Evolutionary conservation across 2,113 vertebrate species (phyloP).

Genomic region (human): DNA sequence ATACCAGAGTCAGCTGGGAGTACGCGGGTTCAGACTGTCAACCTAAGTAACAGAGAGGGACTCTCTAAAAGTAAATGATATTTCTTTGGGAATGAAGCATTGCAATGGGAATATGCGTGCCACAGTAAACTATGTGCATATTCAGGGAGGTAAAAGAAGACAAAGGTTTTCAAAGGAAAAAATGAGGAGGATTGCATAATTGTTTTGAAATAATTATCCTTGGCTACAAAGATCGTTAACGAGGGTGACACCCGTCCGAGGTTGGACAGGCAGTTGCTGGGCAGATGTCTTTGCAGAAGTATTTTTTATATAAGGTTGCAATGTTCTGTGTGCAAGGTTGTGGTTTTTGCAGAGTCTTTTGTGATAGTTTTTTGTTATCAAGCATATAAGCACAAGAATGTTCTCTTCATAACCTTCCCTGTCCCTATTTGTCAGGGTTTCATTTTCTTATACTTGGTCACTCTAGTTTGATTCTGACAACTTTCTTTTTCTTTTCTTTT

Average conservation of each 20-base stretch:
- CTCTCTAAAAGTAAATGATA: too few relatives aligned
- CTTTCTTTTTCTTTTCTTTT: too few relatives aligned
- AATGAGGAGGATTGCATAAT: background rate
- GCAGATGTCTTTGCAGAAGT: background rate
- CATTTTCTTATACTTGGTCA: background rate
- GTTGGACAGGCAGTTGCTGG: background rate
- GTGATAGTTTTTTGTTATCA: background rate
- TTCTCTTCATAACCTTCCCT: background rate
- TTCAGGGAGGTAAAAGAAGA: background rate
- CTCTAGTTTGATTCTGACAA: background rate
- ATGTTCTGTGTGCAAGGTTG: background rate
- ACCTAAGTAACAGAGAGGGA: too few relatives aligned
- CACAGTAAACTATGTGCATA: too few relatives aligned
- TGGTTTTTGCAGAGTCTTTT: background rate
- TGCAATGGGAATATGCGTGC: too few relatives aligned
- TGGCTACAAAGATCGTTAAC: background rate
- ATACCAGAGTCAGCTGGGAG: background rate
- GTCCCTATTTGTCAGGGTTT: background rate
- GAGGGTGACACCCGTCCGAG: background rate
- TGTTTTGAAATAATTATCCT: background rate
- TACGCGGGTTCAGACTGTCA: background rate
- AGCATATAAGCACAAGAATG: background rate
- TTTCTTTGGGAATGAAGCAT: too few relatives aligned
- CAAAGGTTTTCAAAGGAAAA: background rate
- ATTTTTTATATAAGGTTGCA: too few relatives aligned